phyloP scores from a whole-genome alignment of 2,797 vertebrate species.

The Zenarchopterus dispar region DNA sequence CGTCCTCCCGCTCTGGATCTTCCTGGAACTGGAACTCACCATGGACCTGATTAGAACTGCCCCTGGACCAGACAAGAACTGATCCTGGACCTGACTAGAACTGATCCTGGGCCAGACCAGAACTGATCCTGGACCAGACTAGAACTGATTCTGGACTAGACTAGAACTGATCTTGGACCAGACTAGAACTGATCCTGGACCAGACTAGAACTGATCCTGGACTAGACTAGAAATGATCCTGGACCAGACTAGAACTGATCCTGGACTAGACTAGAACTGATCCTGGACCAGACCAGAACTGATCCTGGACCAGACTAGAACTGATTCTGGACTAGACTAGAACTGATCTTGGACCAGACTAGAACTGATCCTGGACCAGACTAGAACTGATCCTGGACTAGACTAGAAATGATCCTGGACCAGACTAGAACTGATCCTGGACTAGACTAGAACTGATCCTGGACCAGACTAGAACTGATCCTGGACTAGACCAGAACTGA shows the following conservation, averaged over 20 bases:
- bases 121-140: background rate
- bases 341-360: no score
- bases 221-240: background rate
- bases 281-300: background rate
- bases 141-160: background rate
- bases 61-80: background rate
- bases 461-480: no score
- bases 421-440: no score
- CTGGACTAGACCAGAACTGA: no score
- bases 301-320: no score
- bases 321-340: no score
- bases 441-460: no score
- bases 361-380: no score
- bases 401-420: no score
- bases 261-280: background rate
- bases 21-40: no score
- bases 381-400: no score
- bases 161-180: background rate
- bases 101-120: background rate
- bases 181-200: background rate
- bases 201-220: background rate
- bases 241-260: background rate
- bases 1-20: background rate
- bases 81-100: background rate
- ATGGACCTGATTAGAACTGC: background rate